phyloP scores from a whole-genome alignment of 2,113 vertebrate species.

The Hydrochoerus hydrochaeris region DNA sequence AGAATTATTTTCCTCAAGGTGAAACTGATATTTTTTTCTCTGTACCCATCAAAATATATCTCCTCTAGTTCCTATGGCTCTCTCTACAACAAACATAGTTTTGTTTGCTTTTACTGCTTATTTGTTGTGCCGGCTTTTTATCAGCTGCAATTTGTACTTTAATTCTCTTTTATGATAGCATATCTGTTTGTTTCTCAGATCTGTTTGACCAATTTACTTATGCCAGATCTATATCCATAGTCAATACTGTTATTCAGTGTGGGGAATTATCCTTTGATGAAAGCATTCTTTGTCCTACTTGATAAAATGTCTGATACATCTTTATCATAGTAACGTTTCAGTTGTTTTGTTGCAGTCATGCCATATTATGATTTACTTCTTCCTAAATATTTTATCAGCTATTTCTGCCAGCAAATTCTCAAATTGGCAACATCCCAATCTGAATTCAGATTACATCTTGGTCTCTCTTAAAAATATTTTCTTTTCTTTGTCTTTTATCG shows the following conservation, averaged over 20 bases:
- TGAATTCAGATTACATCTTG: not conserved
- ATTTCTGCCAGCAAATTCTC: not conserved
- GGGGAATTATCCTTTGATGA: not conserved
- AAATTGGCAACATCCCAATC: not conserved
- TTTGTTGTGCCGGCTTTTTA: not conserved
- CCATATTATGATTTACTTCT: not conserved
- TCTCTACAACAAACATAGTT: not conserved
- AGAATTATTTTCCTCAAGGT: not conserved
- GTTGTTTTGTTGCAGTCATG: not conserved
- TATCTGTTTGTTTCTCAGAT: not conserved
- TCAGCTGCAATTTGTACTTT: not conserved
- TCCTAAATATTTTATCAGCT: not conserved
- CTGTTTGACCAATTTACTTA: not conserved
- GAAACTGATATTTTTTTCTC: not conserved
- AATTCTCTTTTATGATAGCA: not conserved
- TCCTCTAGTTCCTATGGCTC: not conserved
- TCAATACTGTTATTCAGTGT: not conserved
- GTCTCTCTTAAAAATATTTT: not conserved
- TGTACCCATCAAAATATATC: not conserved
- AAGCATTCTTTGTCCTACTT: not conserved
- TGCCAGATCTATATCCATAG: not conserved
- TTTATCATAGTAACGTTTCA: not conserved
- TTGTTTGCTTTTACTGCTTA: not conserved
- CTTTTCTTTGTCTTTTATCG: not conserved
- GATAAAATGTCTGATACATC: not conserved